Evolutionary conservation across 2,888 invertebrate genomes (phyloP), one percentile per base, ranked within the genome.

Genomic region (Cataglyphis rosenhaueri): DNA sequence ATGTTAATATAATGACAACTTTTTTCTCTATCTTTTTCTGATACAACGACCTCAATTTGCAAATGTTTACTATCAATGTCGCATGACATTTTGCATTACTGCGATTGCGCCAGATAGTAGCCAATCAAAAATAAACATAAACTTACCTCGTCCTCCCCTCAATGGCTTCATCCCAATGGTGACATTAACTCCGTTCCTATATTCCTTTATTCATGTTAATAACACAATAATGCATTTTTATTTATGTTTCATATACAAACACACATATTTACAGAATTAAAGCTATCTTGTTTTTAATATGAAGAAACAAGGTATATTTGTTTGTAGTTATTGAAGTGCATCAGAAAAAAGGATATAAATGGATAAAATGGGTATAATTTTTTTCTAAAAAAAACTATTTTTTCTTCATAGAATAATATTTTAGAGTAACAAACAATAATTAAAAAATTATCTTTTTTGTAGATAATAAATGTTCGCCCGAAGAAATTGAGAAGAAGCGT

Each of bases 401-500:
- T 35, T 18, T 55, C 35, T 74, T 59, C 3, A 8, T 38, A 0
- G 12, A 48, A 5, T 48, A 61, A 73, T 18, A 21, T 8, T 59
- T 41, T 35, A 4, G 1, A 71, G 3, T 57, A 38, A 3, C n/a
- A n/a, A 32, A 9, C 29, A 4, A 62, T 4, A 6, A 44, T 15
- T n/a, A 18, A 52, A 32, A 35, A 52, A 76, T 32, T 5, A 0
- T 4, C 57, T 3, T n/a, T 59, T 29, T 35, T 9, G 1, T 55
- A 81, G 81, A 48, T 29, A 74, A 75, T 12, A 6, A 0, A 18
- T 90, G 86, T 84, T 90, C 95, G 3, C 95, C 95, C 88, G 95
- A 95, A 93, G 95, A 96, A 93, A 96, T 96, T 66, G 96, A 96
- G 87, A 94, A 90, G 83, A 96, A 96, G 89, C 95, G 96, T n/a